These are phyloP conservation scores for Pipistrellus pygmaeus DNA, from an alignment of 2,797 vertebrate species.

Conservation along the genomic window DNA sequence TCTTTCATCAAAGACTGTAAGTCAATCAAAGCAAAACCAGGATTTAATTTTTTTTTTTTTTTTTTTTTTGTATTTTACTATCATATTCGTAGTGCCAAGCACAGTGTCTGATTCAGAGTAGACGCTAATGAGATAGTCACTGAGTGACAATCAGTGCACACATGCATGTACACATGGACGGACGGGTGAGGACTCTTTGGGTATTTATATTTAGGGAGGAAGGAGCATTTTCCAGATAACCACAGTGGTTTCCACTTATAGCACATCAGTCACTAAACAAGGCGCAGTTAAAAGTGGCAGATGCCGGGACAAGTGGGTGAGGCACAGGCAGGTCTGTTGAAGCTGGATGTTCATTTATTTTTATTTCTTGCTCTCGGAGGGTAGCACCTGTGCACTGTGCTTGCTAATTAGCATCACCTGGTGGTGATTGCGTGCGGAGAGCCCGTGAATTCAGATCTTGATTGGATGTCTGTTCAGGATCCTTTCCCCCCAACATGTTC, in stretches of 20 bases:
- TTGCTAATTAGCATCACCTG: constrained; percentile 75
- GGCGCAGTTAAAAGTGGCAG: background rate
- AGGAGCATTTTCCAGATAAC: background rate
- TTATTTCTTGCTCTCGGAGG: background rate
- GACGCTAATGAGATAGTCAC: background rate
- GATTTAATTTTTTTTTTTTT: background rate
- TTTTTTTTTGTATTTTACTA: background rate
- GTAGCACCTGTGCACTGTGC: constrained; percentile 73
- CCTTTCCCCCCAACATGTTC: background rate
- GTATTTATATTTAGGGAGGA: background rate
- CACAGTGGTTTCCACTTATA: background rate
- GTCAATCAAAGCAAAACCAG: background rate
- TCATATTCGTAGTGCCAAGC: background rate
- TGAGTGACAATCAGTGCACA: background rate
- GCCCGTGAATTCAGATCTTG: constrained; percentile 70
- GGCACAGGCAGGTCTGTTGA: background rate
- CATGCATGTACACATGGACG: background rate
- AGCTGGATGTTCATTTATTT: background rate
- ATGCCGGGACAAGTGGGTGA: background rate
- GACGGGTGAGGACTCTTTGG: background rate
- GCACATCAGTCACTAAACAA: background rate
- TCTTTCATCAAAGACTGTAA: background rate
- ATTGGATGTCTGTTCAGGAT: constrained; percentile 63
- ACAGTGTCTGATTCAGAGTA: background rate
- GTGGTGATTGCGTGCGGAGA: constrained; percentile 63